Percentiles rank a stretch among this genome's conserved stretches.
Evolutionary conservation across 2,113 vertebrate genomes (phyloP).

Genomic region (Microtus richardsoni): DNA sequence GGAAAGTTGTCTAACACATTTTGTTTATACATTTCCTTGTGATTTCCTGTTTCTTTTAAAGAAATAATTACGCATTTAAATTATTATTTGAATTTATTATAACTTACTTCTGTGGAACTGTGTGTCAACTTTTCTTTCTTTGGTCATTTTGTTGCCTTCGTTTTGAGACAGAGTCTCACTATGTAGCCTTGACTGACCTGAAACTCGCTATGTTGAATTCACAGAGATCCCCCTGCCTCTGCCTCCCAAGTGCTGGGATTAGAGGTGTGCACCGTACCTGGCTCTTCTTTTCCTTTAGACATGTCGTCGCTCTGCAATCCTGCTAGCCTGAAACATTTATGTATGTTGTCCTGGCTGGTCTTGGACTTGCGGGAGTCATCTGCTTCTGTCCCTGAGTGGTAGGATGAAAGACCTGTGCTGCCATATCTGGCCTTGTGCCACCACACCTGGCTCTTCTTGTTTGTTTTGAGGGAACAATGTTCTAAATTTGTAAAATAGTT

Average conservation of each 20-base stretch:
- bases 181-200: neutral
- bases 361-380: neutral
- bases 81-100: constrained; percentile 18
- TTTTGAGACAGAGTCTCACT: neutral
- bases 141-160: neutral
- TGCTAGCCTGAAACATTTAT: neutral
- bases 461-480: neutral
- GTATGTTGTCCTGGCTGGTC: neutral
- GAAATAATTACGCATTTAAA: constrained; percentile 28
- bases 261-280: neutral
- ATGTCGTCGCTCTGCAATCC: neutral
- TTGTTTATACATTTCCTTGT: constrained; percentile 2
- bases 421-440: neutral
- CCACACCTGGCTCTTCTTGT: neutral
- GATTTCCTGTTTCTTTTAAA: constrained; percentile 44
- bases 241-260: neutral
- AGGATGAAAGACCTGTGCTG: too few relatives aligned
- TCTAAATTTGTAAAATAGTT: constrained; percentile 8
- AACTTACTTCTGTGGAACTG: constrained; percentile 24
- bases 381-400: neutral
- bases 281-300: neutral
- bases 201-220: neutral
- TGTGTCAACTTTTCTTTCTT: neutral
- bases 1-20: constrained; percentile 12
- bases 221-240: neutral